phyloP scores from a whole-genome alignment of 2,113 vertebrate genomes.

The Dasyornis broadbenti region DNA sequence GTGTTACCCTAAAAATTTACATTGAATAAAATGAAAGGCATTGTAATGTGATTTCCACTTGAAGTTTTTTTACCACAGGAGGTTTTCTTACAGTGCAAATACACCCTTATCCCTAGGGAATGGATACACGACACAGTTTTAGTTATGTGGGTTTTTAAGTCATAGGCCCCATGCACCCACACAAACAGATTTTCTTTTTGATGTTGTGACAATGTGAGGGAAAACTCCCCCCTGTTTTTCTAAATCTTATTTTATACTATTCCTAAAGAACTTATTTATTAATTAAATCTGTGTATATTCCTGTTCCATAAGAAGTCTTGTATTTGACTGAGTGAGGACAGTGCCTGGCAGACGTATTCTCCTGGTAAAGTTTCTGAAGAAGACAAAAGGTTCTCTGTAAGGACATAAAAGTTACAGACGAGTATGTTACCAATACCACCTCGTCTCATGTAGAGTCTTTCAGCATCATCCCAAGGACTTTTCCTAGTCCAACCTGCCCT shows the following conservation, averaged over 20 bases:
- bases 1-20: slow-evolving; percentile 9
- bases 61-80: neutral
- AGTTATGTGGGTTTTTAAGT: neutral
- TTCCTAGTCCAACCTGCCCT: neutral
- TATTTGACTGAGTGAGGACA: neutral
- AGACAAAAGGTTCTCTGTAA: neutral
- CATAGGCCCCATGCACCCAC: neutral
- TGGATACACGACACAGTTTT: neutral
- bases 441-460: neutral
- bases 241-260: neutral
- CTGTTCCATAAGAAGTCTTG: neutral
- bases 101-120: neutral
- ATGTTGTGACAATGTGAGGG: neutral
- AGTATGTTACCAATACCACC: neutral
- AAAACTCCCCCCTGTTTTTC: neutral
- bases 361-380: neutral
- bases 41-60: neutral
- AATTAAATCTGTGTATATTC: neutral
- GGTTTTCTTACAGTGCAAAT: neutral
- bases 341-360: neutral
- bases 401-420: neutral
- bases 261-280: neutral
- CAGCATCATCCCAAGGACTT: neutral
- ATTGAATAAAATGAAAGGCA: slow-evolving; percentile 21
- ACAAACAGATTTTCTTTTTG: neutral